These are phyloP conservation scores for Collichthys lucidus DNA, from an alignment of 2,113 vertebrate genomes.

Conservation along the genomic window DNA sequence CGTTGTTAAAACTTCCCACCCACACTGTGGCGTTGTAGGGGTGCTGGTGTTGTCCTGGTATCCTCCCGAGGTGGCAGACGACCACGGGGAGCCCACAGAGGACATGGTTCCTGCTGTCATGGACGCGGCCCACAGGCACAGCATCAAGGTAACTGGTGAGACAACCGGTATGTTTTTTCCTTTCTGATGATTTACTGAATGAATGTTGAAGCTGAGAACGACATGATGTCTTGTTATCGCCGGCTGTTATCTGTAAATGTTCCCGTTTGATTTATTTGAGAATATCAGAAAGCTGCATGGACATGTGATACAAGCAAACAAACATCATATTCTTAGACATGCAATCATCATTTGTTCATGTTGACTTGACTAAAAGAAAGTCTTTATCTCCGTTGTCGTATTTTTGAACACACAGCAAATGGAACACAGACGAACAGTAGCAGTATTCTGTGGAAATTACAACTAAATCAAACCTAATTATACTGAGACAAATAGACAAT, in stretches of 20 bases:
- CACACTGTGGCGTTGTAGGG: slow-evolving; percentile 75
- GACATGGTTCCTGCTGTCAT: slow-evolving; percentile 89
- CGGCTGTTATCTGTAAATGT: neutral
- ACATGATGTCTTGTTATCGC: neutral
- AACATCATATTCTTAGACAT: neutral
- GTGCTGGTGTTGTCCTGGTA: slow-evolving; percentile 93
- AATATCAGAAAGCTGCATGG: neutral
- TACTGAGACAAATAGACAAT: neutral
- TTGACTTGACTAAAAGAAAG: no score
- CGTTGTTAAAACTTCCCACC: neutral
- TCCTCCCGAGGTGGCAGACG: slow-evolving; percentile 89
- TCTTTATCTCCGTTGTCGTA: no score
- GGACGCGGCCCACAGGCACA: slow-evolving; percentile 88
- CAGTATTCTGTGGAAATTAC: neutral
- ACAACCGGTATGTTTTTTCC: slow-evolving; percentile 73
- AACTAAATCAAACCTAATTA: neutral
- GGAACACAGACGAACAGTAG: neutral
- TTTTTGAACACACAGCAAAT: no score
- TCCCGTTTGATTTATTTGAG: neutral
- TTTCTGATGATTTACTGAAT: slow-evolving; percentile 61
- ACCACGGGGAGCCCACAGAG: slow-evolving; percentile 89
- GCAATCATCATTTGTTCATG: neutral
- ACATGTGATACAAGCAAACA: neutral
- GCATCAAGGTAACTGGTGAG: slow-evolving; percentile 90
- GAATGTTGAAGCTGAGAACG: slow-evolving; percentile 2